These are phyloP conservation scores for Melanotaenia maccullochi DNA, from an alignment of 2,797 vertebrate species.

Conservation along the genomic window DNA sequence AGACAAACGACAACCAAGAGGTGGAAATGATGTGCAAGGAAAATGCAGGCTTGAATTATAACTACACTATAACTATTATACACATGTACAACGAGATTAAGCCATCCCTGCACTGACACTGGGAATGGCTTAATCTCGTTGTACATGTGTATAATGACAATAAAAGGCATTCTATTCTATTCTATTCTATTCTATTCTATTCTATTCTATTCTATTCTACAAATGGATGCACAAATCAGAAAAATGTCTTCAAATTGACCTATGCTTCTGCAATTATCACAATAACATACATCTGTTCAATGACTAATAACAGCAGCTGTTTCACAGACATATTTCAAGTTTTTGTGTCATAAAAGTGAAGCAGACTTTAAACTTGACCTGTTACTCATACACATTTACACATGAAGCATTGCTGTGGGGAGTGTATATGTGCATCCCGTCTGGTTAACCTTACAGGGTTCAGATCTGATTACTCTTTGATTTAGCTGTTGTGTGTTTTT, in stretches of 20 bases:
- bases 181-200: too few species aligned
- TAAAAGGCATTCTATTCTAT: too few species aligned
- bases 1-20: background rate
- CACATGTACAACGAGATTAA: too few species aligned
- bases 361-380: background rate
- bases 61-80: too few species aligned
- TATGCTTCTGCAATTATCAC: background rate
- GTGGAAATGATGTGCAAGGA: too few species aligned
- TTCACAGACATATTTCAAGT: background rate
- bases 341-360: background rate
- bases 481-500: slow-evolving; percentile 13
- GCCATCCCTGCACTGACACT: too few species aligned
- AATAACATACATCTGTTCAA: background rate
- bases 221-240: background rate
- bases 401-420: background rate
- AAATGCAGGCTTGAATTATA: too few species aligned
- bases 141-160: too few species aligned
- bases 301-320: background rate
- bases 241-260: background rate
- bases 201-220: too few species aligned
- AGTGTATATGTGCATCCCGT: background rate
- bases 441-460: slow-evolving; percentile 12
- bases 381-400: background rate
- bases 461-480: slow-evolving; percentile 28
- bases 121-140: too few species aligned